phyloP scores from a whole-genome alignment of 2,113 vertebrate species.

The Thomomys bottae region DNA sequence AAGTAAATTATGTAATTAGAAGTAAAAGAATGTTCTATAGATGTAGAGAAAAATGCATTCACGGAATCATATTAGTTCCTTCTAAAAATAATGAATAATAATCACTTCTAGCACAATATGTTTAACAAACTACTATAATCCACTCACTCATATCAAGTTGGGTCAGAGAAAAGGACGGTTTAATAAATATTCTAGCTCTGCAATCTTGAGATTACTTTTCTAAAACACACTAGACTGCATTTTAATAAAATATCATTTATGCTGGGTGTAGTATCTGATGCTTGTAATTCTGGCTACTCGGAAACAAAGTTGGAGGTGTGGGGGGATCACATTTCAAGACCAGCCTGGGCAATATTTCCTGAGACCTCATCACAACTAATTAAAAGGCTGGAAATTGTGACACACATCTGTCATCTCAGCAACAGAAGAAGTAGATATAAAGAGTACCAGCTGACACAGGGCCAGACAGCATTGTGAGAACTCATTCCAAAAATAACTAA shows the following conservation, averaged over 20 bases:
- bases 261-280: no score
- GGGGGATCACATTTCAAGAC: no score
- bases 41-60: neutral
- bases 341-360: no score
- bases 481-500: no score
- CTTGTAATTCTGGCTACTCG: no score
- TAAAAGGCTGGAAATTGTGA: no score
- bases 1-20: neutral
- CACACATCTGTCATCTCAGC: no score
- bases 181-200: neutral
- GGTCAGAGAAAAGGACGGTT: slow-evolving; percentile 32
- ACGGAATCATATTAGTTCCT: neutral
- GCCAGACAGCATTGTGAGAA: no score
- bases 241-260: slow-evolving; percentile 8
- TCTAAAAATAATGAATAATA: slow-evolving; percentile 31
- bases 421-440: no score
- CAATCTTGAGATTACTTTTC: slow-evolving; percentile 17
- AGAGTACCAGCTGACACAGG: no score
- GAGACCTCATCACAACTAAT: no score
- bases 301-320: no score
- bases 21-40: neutral
- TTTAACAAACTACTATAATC: slow-evolving; percentile 18
- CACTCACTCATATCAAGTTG: neutral
- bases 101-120: neutral
- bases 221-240: neutral